phyloP scores from a whole-genome alignment of 2,113 vertebrate species.

The Hirundichthys speculiger region DNA sequence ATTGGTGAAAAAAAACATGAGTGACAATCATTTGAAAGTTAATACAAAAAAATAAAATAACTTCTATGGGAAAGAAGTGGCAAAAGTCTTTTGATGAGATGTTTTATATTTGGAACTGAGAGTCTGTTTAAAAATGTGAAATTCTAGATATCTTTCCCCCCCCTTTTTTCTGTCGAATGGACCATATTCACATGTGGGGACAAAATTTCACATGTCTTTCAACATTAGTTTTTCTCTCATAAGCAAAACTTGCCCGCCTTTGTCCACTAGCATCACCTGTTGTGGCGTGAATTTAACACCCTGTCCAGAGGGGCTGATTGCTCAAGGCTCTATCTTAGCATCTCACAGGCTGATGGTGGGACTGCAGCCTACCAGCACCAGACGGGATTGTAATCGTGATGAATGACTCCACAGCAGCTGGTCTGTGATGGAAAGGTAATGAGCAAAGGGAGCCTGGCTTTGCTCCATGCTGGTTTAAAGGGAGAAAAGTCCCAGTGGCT shows the following conservation, averaged over 20 bases:
- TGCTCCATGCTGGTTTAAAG: conserved; percentile 73
- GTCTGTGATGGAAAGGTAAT: conserved; percentile 88
- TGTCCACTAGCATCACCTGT: conserved; percentile 66
- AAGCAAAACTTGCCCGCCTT: conserved; percentile 31
- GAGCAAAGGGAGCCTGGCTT: conserved; percentile 81
- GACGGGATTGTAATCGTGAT: conserved; percentile 84
- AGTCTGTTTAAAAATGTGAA: too few relatives aligned
- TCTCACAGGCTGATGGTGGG: conserved; percentile 71
- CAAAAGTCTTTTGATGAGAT: too few relatives aligned
- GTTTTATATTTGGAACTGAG: too few relatives aligned
- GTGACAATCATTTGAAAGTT: too few relatives aligned
- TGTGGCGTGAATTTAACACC: conserved; percentile 58
- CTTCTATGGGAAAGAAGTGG: too few relatives aligned
- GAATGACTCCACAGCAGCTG: conserved; percentile 79
- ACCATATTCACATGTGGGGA: background rate
- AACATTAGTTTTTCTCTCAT: conserved; percentile 42
- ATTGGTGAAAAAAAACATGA: too few relatives aligned
- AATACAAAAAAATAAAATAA: too few relatives aligned
- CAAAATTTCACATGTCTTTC: conserved; percentile 28
- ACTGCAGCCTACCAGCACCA: conserved; percentile 66
- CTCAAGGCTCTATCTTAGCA: conserved; percentile 46
- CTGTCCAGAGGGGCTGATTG: conserved; percentile 56
- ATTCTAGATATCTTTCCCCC: too few relatives aligned
- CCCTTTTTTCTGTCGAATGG: too few relatives aligned
- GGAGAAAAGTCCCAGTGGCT: conserved; percentile 80